These are phyloP conservation scores for Gambelia wislizenii DNA, from an alignment of 2,797 vertebrate species.

Conservation along the genomic window DNA sequence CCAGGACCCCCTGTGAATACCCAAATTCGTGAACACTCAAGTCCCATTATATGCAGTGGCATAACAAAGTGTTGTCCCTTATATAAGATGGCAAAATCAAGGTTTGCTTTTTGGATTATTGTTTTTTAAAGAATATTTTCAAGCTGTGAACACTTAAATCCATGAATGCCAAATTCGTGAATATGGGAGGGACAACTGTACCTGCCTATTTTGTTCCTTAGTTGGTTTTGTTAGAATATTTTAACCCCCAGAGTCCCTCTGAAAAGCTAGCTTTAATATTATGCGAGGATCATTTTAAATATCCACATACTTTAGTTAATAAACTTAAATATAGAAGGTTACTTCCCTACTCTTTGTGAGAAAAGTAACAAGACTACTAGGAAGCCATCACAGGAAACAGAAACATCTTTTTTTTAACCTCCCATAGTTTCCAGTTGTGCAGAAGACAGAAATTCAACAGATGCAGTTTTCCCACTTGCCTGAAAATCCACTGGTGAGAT, in stretches of 20 bases:
- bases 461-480: not conserved
- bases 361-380: not conserved
- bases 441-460: not conserved
- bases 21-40: no score
- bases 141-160: no score
- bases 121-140: no score
- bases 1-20: no score
- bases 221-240: not conserved
- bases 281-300: not conserved
- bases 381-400: not conserved
- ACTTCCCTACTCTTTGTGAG: not conserved
- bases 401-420: not conserved
- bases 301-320: not conserved
- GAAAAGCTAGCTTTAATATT: not conserved
- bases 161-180: no score
- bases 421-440: not conserved
- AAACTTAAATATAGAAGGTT: not conserved
- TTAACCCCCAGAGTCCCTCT: not conserved
- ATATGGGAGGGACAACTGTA: no score
- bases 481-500: not conserved
- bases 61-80: no score
- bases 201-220: not conserved
- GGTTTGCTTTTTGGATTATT: no score
- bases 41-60: no score
- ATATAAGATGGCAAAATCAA: no score